Evolutionary conservation across 2,888 invertebrate genomes (phyloP).

Genomic region (Drosophila buzzatii): DNA sequence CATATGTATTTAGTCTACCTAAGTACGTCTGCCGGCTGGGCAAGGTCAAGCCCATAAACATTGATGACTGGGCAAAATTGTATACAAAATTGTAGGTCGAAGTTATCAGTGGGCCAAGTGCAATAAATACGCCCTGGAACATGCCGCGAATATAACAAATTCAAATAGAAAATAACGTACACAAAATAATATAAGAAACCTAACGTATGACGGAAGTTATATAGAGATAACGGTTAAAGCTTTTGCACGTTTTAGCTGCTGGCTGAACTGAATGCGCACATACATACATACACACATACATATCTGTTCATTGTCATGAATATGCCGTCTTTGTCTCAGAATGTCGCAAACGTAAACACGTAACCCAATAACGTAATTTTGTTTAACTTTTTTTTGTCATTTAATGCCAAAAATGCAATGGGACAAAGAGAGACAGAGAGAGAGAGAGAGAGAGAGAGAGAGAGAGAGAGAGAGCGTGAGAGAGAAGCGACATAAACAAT

Average conservation of each 20-base stretch:
- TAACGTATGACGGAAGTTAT: slow-evolving; percentile 59
- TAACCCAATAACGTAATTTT: slow-evolving; percentile 54
- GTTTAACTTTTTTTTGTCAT: slow-evolving; percentile 6
- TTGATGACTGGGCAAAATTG: slow-evolving; percentile 75
- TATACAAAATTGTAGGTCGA: slow-evolving; percentile 54
- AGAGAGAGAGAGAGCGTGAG: not conserved
- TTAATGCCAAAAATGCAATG: slow-evolving; percentile 32
- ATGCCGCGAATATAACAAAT: slow-evolving; percentile 21
- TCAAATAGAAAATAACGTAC: slow-evolving; percentile 1
- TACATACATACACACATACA: not conserved
- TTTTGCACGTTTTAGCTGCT: slow-evolving; percentile 50
- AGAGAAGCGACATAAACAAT: slow-evolving; percentile 11
- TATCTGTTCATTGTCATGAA: not conserved
- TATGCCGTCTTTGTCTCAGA: slow-evolving; percentile 17
- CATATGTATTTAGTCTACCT: slow-evolving; percentile 11
- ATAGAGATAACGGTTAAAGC: slow-evolving; percentile 57
- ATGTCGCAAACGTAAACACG: slow-evolving; percentile 42
- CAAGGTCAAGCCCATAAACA: slow-evolving; percentile 79
- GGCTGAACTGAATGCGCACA: slow-evolving; percentile 11
- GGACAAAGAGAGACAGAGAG: not conserved
- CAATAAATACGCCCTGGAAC: slow-evolving; percentile 38
- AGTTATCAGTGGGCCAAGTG: slow-evolving; percentile 58
- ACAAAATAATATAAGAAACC: not conserved
- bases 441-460: no score
- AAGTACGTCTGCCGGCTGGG: slow-evolving; percentile 44